Conservation (phyloP, 2,113 vertebrate species). For the Gnathonemus longibarbis region DNA sequence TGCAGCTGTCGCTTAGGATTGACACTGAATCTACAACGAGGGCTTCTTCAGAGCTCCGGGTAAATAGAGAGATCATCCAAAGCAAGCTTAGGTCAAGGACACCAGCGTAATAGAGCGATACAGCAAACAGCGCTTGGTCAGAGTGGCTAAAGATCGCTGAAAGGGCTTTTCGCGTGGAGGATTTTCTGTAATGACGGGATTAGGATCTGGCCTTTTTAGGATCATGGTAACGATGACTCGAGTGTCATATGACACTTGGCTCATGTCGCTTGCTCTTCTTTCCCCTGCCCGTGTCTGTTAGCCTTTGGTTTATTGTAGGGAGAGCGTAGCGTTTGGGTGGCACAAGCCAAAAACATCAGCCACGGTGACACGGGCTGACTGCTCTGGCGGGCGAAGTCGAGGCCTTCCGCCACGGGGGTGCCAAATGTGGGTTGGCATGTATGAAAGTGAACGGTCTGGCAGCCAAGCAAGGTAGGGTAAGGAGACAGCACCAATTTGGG, state of each 20-base stretch:
- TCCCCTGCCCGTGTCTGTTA: not conserved
- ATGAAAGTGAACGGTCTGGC: not conserved
- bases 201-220: not conserved
- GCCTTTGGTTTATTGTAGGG: not conserved
- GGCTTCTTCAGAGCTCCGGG: not conserved
- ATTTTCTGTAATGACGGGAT: not conserved
- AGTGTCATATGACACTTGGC: not conserved
- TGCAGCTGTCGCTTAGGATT: not conserved
- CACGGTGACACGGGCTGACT: not conserved
- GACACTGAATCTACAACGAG: not conserved
- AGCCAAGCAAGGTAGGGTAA: not conserved
- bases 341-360: not conserved
- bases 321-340: not conserved
- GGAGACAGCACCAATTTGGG: not conserved
- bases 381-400: not conserved
- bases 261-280: not conserved
- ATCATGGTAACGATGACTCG: not conserved
- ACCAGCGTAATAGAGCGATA: not conserved
- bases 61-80: slow-evolving; percentile 5
- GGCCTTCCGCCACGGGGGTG: not conserved
- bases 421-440: not conserved
- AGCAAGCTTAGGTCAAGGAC: not conserved
- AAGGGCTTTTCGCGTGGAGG: not conserved
- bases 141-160: not conserved
- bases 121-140: not conserved